A percentile compares a stretch with the other conserved stretches of the same genome.
Conservation (phyloP, 2,888 invertebrate species). For the Podotricha telesiphe region DNA sequence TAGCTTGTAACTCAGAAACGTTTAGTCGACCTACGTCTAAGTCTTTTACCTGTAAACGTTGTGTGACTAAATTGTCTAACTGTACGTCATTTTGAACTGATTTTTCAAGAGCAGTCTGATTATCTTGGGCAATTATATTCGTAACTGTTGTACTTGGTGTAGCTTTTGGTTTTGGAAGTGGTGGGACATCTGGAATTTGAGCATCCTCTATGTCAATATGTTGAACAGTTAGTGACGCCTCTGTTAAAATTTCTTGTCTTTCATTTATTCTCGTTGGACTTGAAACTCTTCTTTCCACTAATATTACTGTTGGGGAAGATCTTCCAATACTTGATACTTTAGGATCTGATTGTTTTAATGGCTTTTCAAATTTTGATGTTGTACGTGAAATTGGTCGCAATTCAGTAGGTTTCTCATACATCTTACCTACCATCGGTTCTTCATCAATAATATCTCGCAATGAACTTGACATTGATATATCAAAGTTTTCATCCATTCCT, state of each 20-base stretch:
- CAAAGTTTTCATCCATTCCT: constrained; percentile 75
- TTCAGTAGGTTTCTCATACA: constrained; percentile 78
- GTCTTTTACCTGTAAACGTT: constrained; percentile 88
- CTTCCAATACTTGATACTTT: constrained; percentile 82
- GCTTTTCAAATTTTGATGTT: constrained; percentile 83
- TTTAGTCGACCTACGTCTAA: constrained; percentile 91
- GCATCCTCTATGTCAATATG: constrained; percentile 84
- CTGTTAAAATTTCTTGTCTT: constrained; percentile 85
- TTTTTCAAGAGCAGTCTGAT: constrained; percentile 64
- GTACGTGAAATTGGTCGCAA: constrained; percentile 76
- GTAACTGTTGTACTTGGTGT: constrained; percentile 51
- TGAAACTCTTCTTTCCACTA: constrained; percentile 84
- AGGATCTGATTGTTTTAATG: constrained; percentile 82
- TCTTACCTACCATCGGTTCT: constrained; percentile 79
- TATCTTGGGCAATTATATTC: constrained; percentile 47
- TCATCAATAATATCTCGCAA: constrained; percentile 77
- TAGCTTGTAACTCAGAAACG: constrained; percentile 90
- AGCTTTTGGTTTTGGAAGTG: constrained; percentile 68
- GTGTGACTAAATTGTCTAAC: constrained; percentile 80
- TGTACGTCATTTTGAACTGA: constrained; percentile 67
- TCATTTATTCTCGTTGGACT: constrained; percentile 85
- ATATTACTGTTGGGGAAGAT: constrained; percentile 85
- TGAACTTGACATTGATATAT: constrained; percentile 77
- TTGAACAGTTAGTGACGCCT: constrained; percentile 86
- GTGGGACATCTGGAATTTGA: constrained; percentile 73